phyloP scores from a whole-genome alignment of 2,113 vertebrate genomes.

The Carettochelys insculpta region DNA sequence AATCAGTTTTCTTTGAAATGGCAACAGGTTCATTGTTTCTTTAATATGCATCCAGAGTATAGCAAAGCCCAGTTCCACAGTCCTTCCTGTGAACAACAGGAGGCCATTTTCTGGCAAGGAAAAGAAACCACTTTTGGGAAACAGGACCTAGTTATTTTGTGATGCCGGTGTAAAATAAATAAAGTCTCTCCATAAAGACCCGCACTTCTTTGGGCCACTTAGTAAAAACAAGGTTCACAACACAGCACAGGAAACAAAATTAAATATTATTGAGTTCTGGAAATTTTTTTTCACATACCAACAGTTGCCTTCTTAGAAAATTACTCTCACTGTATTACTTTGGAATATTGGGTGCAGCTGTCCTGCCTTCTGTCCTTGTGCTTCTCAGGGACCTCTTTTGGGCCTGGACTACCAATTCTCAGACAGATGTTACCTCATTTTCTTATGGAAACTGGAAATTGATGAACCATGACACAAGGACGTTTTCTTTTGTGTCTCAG shows the following conservation, averaged over 20 bases:
- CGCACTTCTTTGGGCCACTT: not conserved
- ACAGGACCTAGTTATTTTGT: not conserved
- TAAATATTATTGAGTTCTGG: not conserved
- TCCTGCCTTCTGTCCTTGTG: not conserved
- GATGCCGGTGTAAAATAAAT: not conserved
- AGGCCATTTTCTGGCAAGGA: not conserved
- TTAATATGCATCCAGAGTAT: constrained; percentile 6
- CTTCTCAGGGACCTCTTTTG: not conserved
- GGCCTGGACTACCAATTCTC: not conserved
- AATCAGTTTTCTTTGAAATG: not conserved
- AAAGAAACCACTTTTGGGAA: not conserved
- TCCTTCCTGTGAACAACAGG: not conserved
- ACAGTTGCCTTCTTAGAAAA: not conserved
- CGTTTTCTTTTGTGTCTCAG: not conserved
- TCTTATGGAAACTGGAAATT: not conserved
- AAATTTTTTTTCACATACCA: not conserved
- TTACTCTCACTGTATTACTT: not conserved
- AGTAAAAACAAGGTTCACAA: not conserved
- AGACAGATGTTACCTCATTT: not conserved
- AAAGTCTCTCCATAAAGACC: accelerated
- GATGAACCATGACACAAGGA: not conserved
- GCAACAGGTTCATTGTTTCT: not conserved
- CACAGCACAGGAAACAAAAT: not conserved
- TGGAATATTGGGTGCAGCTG: not conserved
- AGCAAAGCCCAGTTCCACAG: not conserved